Evolutionary conservation across 2,797 vertebrate genomes (phyloP).

Genomic region (Hapalemur alaotrensis): DNA sequence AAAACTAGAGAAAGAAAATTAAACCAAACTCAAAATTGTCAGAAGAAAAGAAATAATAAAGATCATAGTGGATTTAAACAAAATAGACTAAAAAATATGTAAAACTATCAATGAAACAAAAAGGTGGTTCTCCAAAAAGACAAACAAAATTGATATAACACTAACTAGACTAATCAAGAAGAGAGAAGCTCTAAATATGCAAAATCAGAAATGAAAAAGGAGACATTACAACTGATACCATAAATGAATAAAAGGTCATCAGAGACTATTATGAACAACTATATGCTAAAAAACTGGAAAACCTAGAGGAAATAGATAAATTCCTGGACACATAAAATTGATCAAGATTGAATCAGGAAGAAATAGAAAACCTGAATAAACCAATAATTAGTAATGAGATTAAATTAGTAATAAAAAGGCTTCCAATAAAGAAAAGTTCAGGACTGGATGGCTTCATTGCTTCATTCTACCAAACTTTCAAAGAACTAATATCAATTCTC

Average conservation of each 20-base stretch:
- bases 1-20: neutral
- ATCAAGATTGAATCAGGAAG: neutral
- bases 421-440: neutral
- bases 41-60: neutral
- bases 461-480: neutral
- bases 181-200: too few relatives aligned
- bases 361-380: neutral
- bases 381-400: neutral
- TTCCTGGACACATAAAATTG: too few relatives aligned
- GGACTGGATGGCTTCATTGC: neutral
- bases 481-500: neutral
- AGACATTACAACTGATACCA: too few relatives aligned
- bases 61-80: neutral
- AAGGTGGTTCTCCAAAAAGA: neutral
- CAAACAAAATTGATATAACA: neutral
- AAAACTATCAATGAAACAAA: neutral
- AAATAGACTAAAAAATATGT: neutral
- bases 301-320: too few relatives aligned
- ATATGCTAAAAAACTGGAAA: too few relatives aligned
- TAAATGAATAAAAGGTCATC: too few relatives aligned
- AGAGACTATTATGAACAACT: too few relatives aligned
- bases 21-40: neutral
- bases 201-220: too few relatives aligned
- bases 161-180: neutral
- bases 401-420: neutral